Conservation (phyloP, 2,888 invertebrate genomes). For the Watsonalla binaria region DNA sequence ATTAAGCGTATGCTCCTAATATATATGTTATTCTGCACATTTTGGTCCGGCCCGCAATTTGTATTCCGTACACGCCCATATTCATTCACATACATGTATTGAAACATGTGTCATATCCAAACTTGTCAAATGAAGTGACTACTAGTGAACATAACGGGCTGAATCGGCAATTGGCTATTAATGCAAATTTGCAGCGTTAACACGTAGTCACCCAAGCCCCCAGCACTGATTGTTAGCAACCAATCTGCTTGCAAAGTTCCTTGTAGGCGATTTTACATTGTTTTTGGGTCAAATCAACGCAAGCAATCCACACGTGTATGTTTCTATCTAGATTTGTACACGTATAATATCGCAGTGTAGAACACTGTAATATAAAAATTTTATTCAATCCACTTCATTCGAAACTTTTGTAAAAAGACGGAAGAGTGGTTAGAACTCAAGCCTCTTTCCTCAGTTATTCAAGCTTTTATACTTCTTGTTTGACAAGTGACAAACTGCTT, state of each 20-base stretch:
- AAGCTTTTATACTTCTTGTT: too few species aligned
- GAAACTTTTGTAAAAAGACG: too few species aligned
- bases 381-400: not conserved
- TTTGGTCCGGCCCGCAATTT: constrained; percentile 32
- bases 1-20: constrained; percentile 13
- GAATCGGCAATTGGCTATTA: constrained; percentile 62
- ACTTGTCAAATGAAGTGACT: constrained; percentile 42
- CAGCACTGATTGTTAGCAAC: constrained; percentile 23
- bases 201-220: constrained; percentile 36
- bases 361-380: not conserved
- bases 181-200: constrained; percentile 56
- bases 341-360: not conserved
- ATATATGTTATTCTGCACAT: constrained; percentile 28
- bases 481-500: too few species aligned
- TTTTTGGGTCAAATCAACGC: constrained; percentile 52
- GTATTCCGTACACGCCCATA: constrained; percentile 41
- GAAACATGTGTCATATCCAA: constrained; percentile 72
- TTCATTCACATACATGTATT: constrained; percentile 41
- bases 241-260: constrained; percentile 38
- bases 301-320: constrained; percentile 32
- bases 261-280: constrained; percentile 33
- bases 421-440: too few species aligned
- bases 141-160: constrained; percentile 40
- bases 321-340: constrained; percentile 1
- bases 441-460: too few species aligned